Conservation (phyloP, 2,113 vertebrate genomes). For the Lonchura striata region DNA sequence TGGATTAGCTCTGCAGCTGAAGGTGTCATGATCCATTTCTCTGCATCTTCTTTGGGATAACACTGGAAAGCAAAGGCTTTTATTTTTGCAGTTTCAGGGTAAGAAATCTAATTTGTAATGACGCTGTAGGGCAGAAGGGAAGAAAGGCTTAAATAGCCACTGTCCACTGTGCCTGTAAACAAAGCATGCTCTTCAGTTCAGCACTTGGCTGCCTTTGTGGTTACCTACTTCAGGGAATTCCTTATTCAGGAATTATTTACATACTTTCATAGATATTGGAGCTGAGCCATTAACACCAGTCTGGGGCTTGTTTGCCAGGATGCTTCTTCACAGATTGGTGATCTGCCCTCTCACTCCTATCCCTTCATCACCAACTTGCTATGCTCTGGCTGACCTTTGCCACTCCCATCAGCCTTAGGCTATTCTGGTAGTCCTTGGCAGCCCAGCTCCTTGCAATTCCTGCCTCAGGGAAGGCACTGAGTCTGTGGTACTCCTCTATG, state of each 20-base stretch:
- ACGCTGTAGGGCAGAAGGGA: background rate
- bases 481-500: background rate
- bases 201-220: background rate
- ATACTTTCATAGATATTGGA: background rate
- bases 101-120: background rate
- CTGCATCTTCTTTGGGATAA: background rate
- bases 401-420: background rate
- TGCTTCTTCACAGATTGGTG: background rate
- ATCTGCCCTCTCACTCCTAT: background rate
- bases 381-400: background rate
- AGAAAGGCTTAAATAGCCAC: slow-evolving; percentile 10
- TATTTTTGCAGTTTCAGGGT: background rate
- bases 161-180: background rate
- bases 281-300: background rate
- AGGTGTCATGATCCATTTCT: slow-evolving; percentile 3
- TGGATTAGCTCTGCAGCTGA: slow-evolving; percentile 34
- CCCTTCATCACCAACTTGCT: background rate
- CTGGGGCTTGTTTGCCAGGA: background rate
- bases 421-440: background rate
- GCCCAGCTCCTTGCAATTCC: background rate
- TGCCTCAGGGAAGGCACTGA: too few species aligned
- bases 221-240: background rate
- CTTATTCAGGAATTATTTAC: slow-evolving; percentile 6
- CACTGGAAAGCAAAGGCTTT: background rate
- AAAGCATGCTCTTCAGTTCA: background rate